Conservation (phyloP, 2,888 invertebrate genomes). For the Limnephilus rhombicus region DNA sequence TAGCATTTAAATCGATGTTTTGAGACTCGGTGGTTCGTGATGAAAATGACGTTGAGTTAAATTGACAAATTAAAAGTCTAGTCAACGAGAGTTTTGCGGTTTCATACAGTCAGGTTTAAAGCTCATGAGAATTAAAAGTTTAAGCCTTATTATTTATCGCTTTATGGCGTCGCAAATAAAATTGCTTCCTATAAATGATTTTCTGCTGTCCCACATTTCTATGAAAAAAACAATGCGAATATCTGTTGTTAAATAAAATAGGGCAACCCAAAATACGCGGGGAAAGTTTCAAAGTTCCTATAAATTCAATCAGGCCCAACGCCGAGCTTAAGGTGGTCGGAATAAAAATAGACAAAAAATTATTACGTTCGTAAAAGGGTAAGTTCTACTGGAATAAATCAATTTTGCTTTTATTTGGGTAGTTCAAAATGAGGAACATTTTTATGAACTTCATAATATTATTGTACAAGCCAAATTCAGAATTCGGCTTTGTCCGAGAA, state of each 20-base stretch:
- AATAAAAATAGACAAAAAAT: not conserved
- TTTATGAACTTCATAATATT: not conserved
- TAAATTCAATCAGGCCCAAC: not conserved
- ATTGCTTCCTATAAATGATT: not conserved
- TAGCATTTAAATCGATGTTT: no score
- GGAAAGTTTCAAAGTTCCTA: not conserved
- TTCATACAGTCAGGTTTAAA: not conserved
- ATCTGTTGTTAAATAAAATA: not conserved
- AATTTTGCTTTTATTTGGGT: not conserved
- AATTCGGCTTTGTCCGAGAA: no score
- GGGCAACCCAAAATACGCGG: not conserved
- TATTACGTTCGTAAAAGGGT: not conserved
- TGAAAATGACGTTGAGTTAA: no score
- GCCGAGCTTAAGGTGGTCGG: not conserved
- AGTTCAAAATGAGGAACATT: not conserved
- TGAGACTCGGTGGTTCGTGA: no score
- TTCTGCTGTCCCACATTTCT: not conserved
- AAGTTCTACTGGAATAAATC: not conserved
- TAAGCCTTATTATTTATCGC: not conserved
- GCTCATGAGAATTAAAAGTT: not conserved
- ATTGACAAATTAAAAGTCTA: no score
- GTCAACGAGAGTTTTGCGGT: no score
- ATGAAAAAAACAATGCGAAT: not conserved
- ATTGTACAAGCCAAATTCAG: not conserved
- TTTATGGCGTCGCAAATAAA: not conserved